Base-by-base conservation (phyloP, 2,113 vertebrate genomes). In the Cyanoramphus novaezelandiae region DNA sequence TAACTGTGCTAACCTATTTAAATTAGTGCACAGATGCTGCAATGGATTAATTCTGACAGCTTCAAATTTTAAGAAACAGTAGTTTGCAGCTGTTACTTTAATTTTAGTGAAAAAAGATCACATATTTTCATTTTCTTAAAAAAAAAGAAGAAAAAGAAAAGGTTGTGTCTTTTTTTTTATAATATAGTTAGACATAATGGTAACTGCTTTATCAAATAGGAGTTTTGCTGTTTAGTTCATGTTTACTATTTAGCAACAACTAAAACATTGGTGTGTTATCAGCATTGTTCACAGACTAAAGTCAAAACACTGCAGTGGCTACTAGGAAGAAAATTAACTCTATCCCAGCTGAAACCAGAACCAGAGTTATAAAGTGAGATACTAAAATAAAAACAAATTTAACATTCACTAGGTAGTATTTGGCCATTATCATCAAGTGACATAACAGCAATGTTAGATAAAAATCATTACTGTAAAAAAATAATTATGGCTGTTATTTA, bases 1-100 rank as follows among this genome's bases (percentile, higher is more conserved):
- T 83, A 81, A 67, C n/a, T 81, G 19, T 59, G 46, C 24, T 75
- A 75, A 74, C 46, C 37, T 86, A 77, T 95, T 88, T 90, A 62
- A 88, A 92, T 94, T 78, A 93, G 31, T 24, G 41, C 3, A 27
- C 31, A 63, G 69, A 86, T 9, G 7, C 27, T 77, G 31, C 53
- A 88, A 6, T 72, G 14, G 13, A 92, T 92, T 86, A 11, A 35
- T 86, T 90, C n/a, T 65, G 59, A 85, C 59, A 88, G 28, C 47
- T 90, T 64, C 17, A 62, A 43, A 10, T 60, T 87, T 68, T 13
- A 3, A 68, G 65, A 75, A 53, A 28, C 23, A 47, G 6, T 50
- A 6, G 0, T 62, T 92, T 68, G 29, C 23, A 28, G 9, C 8
- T 50, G 17, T 47, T 15, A 37, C 23, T 79, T 74, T 59, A 60